Base-by-base conservation (phyloP, 2,888 invertebrate species). In the Pammene aurita region DNA sequence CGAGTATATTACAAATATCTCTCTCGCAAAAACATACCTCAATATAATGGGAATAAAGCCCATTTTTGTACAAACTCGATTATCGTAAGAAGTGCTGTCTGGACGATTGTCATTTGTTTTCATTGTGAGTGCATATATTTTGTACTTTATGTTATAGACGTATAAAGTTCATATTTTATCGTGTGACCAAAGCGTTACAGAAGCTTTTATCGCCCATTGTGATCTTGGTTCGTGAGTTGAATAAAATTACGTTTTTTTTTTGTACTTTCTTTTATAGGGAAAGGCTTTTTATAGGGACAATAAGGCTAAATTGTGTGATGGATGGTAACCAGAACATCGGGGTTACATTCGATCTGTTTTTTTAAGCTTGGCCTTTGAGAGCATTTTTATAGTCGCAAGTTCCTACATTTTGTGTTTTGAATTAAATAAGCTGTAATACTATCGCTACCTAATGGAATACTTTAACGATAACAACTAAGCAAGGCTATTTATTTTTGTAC, bases 181-280 rank as follows among this genome's bases (percentile, higher is more conserved):
- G 38, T 44, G 56, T 60, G 66, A 54, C 57, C 67, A 55, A 56
- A 63, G 35, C 55, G 56, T 72, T 74, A 77, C 75, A 76, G 79
- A 72, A 81, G 78, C 72, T 81, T 82, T 80, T 83, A 82, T 80
- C 76, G 72, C 67, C 75, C 78, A 78, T 82, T 83, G 80, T 79
- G 79, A 83, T 84, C 84, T 72, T 67, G 58, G 72, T 73, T 78
- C 82, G 83, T 82, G 84, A 82, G 77, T 61, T 68, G 82, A 82
- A 82, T 84, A 70, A 68, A 74, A 74, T 75, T 77, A 75, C 71
- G 13, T 48, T 46, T 74, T 81, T 74, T 81, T 78, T 77, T 77
- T 72, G 72, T 69, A 72, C 77, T 80, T 78, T 74, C 73, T 71
- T 72, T n/a, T n/a, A n/a, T n/a, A 71, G 73, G 72, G 73, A 79